These are phyloP conservation scores for Saccopteryx bilineata DNA, from an alignment of 2,113 vertebrate genomes.

Conservation along the genomic window DNA sequence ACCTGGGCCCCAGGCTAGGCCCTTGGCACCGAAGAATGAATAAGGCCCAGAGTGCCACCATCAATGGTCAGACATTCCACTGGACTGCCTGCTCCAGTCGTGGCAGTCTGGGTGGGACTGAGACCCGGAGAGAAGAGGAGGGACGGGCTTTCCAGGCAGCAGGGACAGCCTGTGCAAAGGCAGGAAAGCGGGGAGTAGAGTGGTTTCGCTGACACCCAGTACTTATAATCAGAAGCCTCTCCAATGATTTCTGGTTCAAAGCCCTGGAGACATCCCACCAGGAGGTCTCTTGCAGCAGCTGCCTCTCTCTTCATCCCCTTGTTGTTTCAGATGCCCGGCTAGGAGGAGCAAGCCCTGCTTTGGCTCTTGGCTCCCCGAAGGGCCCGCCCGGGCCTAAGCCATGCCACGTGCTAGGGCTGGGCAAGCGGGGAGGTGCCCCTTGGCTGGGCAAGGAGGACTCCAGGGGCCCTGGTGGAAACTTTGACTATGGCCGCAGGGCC, in stretches of 20 bases:
- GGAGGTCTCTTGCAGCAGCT: background rate
- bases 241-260: background rate
- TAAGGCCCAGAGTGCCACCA: background rate
- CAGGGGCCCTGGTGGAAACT: conserved; percentile 77
- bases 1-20: background rate
- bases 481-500: conserved; percentile 52
- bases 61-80: background rate
- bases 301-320: background rate
- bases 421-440: conserved; percentile 72
- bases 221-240: background rate
- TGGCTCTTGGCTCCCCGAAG: conserved; percentile 46
- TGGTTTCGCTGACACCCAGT: background rate
- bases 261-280: background rate
- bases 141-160: background rate
- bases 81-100: background rate
- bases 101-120: background rate
- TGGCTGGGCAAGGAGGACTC: conserved; percentile 67
- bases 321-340: background rate
- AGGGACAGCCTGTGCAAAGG: background rate
- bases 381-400: conserved; percentile 62
- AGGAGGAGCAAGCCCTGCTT: background rate
- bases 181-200: background rate
- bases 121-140: background rate
- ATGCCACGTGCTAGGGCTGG: conserved; percentile 48
- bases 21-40: background rate